Percentiles rank a stretch among this genome's conserved stretches.
These are phyloP conservation scores for Papilio polyxenes DNA, from an alignment of 1,140 invertebrate species.

Conservation along the genomic window DNA sequence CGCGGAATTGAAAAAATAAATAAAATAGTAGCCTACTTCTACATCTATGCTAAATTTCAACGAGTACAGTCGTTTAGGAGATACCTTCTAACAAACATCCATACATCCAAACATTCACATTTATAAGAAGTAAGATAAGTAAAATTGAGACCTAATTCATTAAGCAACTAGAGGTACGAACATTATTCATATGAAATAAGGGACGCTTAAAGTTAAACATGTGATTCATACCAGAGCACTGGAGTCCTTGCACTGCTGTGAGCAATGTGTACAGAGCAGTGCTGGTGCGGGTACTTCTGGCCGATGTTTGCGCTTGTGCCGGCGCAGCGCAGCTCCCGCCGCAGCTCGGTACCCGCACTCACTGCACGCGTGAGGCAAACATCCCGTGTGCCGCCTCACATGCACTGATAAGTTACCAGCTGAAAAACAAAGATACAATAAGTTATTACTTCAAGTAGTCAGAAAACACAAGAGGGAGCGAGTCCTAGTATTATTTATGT, in stretches of 20 bases:
- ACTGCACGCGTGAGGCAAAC: conserved; percentile 82
- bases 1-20: too few relatives aligned
- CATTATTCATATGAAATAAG: too few relatives aligned
- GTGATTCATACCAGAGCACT: conserved; percentile 55
- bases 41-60: too few relatives aligned
- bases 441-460: background rate
- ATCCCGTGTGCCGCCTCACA: conserved; percentile 80
- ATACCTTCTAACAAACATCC: too few relatives aligned
- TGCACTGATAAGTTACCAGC: conserved; percentile 77
- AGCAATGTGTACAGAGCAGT: conserved; percentile 59
- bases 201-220: conserved; percentile 31
- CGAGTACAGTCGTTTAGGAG: too few relatives aligned
- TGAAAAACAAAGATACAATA: conserved; percentile 42
- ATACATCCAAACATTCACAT: too few relatives aligned
- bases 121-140: too few relatives aligned
- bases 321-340: conserved; percentile 57
- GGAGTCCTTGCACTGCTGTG: conserved; percentile 60
- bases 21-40: too few relatives aligned
- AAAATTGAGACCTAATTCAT: too few relatives aligned
- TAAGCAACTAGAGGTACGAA: too few relatives aligned
- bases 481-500: background rate
- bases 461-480: background rate
- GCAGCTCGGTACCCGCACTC: conserved; percentile 78
- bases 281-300: conserved; percentile 41
- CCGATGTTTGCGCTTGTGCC: conserved; percentile 61